A percentile compares a stretch with the other conserved stretches of the same genome.
Evolutionary conservation across 1,140 invertebrate genomes (phyloP).

Genomic region (Leptinotarsa undecemlineata): DNA sequence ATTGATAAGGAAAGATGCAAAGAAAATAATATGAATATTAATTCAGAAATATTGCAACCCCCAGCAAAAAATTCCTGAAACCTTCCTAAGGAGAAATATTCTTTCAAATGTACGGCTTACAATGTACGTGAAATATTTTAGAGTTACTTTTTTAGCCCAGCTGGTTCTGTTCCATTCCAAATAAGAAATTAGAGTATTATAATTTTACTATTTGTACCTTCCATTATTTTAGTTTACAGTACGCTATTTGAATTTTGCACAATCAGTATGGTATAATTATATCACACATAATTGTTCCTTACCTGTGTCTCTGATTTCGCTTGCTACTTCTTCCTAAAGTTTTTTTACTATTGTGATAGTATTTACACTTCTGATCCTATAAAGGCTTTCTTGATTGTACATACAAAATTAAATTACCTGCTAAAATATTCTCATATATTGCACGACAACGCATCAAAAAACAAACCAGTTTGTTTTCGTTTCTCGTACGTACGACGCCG

Average conservation of each 20-base stretch:
- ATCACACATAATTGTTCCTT: background rate
- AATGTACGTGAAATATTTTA: background rate
- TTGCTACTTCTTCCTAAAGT: background rate
- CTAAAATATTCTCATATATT: no score
- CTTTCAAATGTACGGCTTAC: background rate
- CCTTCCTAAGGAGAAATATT: background rate
- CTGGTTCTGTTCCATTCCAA: background rate
- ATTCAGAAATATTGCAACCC: background rate
- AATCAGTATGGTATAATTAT: background rate
- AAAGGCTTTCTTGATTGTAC: no score
- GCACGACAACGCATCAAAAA: no score
- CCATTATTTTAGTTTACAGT: no score
- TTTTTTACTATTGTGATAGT: no score
- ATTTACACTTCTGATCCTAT: no score
- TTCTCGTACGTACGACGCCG: no score
- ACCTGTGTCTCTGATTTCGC: background rate
- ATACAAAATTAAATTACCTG: no score
- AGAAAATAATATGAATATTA: constrained; percentile 51
- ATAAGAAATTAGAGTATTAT: background rate
- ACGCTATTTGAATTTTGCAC: background rate
- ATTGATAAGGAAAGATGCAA: constrained; percentile 58
- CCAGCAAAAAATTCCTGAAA: background rate
- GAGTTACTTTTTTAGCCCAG: background rate
- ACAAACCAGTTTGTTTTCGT: no score
- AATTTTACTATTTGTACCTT: background rate